A percentile compares a stretch with the other conserved stretches of the same genome.
These are phyloP conservation scores for Acromyrmex charruanus DNA, from an alignment of 1,140 invertebrate genomes.

Conservation along the genomic window DNA sequence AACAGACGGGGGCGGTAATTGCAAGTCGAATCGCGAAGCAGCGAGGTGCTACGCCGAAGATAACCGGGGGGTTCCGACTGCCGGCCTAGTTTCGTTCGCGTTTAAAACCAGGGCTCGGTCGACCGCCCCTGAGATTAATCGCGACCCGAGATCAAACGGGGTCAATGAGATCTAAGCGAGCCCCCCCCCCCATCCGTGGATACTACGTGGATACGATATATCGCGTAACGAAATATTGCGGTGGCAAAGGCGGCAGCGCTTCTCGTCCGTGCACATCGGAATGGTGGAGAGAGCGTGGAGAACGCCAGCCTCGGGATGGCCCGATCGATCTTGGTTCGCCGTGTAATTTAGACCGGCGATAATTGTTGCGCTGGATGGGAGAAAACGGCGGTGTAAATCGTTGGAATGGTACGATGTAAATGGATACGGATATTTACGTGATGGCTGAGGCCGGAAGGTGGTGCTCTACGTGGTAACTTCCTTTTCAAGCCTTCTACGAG, in stretches of 20 bases:
- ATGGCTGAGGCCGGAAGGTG: constrained; percentile 42
- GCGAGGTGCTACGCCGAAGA: background rate
- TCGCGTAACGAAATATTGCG: constrained; percentile 29
- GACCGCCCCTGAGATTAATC: constrained; percentile 24
- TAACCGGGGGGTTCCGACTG: background rate
- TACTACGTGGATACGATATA: constrained; percentile 19
- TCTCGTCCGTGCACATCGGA: constrained; percentile 2
- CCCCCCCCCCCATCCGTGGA: constrained; percentile 17
- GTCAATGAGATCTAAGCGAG: constrained; percentile 50
- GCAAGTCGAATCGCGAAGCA: constrained; percentile 20
- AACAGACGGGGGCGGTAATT: constrained; percentile 37
- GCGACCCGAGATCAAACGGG: constrained; percentile 36
- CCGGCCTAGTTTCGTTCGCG: constrained; percentile 38
- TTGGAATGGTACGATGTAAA: constrained; percentile 61
- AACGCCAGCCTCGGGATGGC: background rate
- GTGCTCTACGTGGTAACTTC: constrained; percentile 22
- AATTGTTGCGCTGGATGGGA: constrained; percentile 55
- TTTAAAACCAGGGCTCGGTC: constrained; percentile 34
- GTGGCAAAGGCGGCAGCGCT: background rate
- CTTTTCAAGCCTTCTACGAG: constrained; percentile 42
- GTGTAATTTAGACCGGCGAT: constrained; percentile 61
- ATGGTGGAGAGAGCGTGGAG: background rate
- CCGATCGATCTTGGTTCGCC: constrained; percentile 53
- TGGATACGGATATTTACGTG: constrained; percentile 62
- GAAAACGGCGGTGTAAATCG: constrained; percentile 59